Evolutionary conservation across 2,888 invertebrate genomes (phyloP), one percentile per base, ranked within the genome.

Genomic region (Drosophila nr. fundita): DNA sequence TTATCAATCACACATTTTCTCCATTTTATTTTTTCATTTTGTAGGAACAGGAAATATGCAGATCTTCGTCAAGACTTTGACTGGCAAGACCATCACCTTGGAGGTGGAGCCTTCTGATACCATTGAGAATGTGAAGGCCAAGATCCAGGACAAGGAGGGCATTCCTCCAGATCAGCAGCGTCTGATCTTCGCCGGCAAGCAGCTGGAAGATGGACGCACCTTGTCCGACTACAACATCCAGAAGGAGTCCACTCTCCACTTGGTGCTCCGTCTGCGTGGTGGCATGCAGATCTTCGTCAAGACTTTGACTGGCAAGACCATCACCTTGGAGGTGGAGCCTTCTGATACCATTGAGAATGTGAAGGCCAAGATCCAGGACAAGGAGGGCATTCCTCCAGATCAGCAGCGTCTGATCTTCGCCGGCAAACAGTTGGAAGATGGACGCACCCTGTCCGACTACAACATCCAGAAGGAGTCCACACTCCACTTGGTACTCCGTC

Each of bases 391-490:
- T 68, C 89, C 89, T 8, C 89, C 89, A 87, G 89, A 89, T 48
- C 89, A 89, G 74, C 89, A 89, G 60, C 89, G 89, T 82, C 71
- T 89, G 73, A 89, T 89, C 55, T 89, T 89, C 18, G 88, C 88
- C 7, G 88, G 88, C n/a, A 89, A 88, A 62, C 88, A 89, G 45
- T 50, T 89, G 57, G 88, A 89, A 30, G 88, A 89, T 29, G 88
- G 88, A 49, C 88, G 88, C 8, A 88, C 88, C 2, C 18, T 88
- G 42, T 78, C 78, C n/a, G 78, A 78, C 18, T 78, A 78, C 57
- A 78, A 78, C 66, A 78, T 78, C 32, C 83, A 83, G 62, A 83
- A 83, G 71, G 83, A 83, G 66, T 83, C 83, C 0, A 83, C 83
- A 1, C 32, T 83, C 0, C 83, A 83, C 0, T 45, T 74, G 63